phyloP scores from a whole-genome alignment of 2,797 vertebrate species.

The Danio albolineatus region DNA sequence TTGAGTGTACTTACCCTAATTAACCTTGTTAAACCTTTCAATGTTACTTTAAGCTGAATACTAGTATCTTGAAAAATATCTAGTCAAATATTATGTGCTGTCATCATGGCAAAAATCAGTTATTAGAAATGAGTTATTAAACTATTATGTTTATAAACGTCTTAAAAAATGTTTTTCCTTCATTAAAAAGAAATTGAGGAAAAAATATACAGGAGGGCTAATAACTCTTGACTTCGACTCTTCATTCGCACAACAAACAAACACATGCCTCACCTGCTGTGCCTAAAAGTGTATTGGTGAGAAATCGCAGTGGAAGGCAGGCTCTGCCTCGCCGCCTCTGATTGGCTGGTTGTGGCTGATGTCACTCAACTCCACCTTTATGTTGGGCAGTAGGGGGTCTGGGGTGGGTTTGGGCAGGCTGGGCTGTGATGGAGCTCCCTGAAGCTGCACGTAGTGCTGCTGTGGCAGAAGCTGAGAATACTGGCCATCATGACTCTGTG shows the following conservation, averaged over 20 bases:
- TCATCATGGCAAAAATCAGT: too few species aligned
- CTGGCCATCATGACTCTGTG: constrained; percentile 54
- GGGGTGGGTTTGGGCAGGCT: constrained; percentile 52
- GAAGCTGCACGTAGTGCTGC: constrained; percentile 65
- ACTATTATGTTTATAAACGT: too few species aligned
- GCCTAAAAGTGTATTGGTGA: constrained; percentile 80
- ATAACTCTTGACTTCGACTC: neutral
- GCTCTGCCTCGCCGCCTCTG: constrained; percentile 73
- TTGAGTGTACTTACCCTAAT: too few species aligned
- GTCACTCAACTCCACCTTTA: constrained; percentile 58
- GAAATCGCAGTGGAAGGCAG: constrained; percentile 81
- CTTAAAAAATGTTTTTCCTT: too few species aligned
- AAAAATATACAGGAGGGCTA: too few species aligned
- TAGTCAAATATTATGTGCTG: too few species aligned
- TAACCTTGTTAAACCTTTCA: too few species aligned
- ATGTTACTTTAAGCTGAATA: too few species aligned
- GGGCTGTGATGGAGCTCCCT: constrained; percentile 56
- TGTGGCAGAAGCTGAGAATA: constrained; percentile 63
- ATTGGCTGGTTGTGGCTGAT: constrained; percentile 53
- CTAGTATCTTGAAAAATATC: too few species aligned
- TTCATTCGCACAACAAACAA: neutral
- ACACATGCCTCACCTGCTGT: constrained; percentile 12
- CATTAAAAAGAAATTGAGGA: too few species aligned
- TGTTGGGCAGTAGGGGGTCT: constrained; percentile 54
- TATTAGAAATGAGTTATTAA: too few species aligned